phyloP scores from a whole-genome alignment of 2,797 vertebrate genomes.

The Chloroceryle amazona region DNA sequence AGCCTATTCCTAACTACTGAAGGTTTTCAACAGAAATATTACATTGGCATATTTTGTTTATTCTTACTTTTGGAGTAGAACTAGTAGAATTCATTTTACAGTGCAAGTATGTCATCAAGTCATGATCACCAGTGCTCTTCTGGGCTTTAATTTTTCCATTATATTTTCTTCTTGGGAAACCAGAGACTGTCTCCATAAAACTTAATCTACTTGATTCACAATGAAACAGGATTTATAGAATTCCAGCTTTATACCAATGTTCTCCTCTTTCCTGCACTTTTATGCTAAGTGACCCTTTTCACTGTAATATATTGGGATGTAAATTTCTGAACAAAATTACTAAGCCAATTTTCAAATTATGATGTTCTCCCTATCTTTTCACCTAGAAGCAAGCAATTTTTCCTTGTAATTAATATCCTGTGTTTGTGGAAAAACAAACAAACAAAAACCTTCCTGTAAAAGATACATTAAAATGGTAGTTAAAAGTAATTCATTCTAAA shows the following conservation, averaged over 20 bases:
- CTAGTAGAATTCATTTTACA: neutral
- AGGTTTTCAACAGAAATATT: neutral
- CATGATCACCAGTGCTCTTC: neutral
- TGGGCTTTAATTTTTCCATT: neutral
- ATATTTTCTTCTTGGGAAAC: neutral
- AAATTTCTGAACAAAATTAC: conserved; percentile 49
- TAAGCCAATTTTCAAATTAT: neutral
- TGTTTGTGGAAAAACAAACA: neutral
- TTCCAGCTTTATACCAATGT: neutral
- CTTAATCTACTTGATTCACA: neutral
- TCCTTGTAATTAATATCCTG: conserved; percentile 22
- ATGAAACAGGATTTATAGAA: neutral
- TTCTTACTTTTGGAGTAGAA: neutral
- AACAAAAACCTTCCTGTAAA: neutral
- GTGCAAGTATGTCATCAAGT: neutral
- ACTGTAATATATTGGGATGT: neutral
- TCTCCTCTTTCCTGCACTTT: neutral
- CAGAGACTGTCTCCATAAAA: neutral
- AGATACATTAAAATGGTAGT: neutral
- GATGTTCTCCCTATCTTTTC: conserved; percentile 20
- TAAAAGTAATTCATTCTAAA: conserved; percentile 9
- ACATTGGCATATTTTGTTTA: neutral
- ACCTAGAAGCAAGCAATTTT: neutral
- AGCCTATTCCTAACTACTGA: neutral
- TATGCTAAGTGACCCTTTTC: conserved; percentile 15